Base-by-base conservation (phyloP, 2,113 vertebrate genomes). In the Gymnogyps californianus region DNA sequence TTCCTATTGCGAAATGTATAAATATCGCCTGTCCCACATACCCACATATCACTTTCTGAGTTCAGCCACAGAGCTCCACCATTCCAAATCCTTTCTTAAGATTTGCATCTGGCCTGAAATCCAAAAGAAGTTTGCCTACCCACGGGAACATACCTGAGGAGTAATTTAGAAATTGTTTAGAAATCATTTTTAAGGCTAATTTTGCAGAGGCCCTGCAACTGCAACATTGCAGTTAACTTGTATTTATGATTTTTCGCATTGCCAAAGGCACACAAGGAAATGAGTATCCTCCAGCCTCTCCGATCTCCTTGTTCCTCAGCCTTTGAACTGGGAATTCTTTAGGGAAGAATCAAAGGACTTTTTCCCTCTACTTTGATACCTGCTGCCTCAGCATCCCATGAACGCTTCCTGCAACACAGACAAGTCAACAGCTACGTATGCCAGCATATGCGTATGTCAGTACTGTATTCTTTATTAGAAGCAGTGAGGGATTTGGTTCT, bases 391-490 rank as follows among this genome's bases (percentile, higher is more conserved):
- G 4, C 38, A 70, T 66, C 47, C 61, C 66, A 71, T 3, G 2
- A 72, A 58, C 2, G 2, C 31, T 38, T 82, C 57, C 47, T 76
- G 66, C 28, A 74, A 44, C 46, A 67, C 64, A 77, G 52, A 66
- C 17, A 47, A 62, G 29, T 74, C 32, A 51, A 75, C 19, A 46
- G 55, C 62, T 87, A 40, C 0, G 2, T 44, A 89, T 54, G 10
- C 11, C 54, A 72, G 34, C 36, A 20, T 10, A 40, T 9, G 10
- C 1, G 1, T 47, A 20, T 1, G 0, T 62, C 82, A 15, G 7
- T 78, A 44, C 34, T 70, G 31, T 57, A 49, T 66, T 58, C 76
- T 69, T 69, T 3, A 9, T 25, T 36, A 69, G 47, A 86, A 77
- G 70, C 40, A 84, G 55, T 0, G 0, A 74, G 34, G 47, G 34